Conservation (phyloP, 2,888 invertebrate genomes). For the Monopis laevigella region DNA sequence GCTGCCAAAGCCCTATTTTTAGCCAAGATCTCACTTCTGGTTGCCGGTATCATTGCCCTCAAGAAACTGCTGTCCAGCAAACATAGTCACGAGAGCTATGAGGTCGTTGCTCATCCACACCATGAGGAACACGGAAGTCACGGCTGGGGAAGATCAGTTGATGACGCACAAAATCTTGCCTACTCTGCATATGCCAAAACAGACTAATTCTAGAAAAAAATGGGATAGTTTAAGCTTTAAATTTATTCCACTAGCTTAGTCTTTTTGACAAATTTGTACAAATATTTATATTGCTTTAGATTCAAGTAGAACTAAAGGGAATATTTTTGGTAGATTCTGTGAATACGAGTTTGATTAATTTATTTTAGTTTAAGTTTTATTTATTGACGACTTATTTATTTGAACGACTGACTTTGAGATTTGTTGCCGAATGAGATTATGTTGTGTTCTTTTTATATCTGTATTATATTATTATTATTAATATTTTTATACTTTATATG, state of each 20-base stretch:
- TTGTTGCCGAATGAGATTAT: not conserved
- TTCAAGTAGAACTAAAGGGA: too few relatives aligned
- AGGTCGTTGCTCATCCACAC: constrained; percentile 77
- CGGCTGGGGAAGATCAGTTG: constrained; percentile 74
- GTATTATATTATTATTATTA: not conserved
- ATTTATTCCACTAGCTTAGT: not conserved
- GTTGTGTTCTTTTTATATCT: not conserved
- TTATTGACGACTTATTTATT: constrained; percentile 47
- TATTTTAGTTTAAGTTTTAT: constrained; percentile 46
- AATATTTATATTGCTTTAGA: constrained; percentile 1
- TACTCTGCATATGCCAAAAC: constrained; percentile 65
- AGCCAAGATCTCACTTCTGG: constrained; percentile 82
- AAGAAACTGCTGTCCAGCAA: constrained; percentile 79
- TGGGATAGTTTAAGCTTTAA: too few relatives aligned
- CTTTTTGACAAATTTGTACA: not conserved
- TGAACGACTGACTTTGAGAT: constrained; percentile 35
- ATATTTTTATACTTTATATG: not conserved
- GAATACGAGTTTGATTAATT: constrained; percentile 37
- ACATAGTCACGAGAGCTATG: constrained; percentile 75
- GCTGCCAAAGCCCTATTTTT: constrained; percentile 88
- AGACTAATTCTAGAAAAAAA: constrained; percentile 29
- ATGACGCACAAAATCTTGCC: constrained; percentile 66
- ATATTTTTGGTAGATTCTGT: not conserved
- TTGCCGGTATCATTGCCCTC: constrained; percentile 75
- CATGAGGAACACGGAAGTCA: constrained; percentile 64